These are phyloP conservation scores for Eupithecia tripunctaria DNA, from an alignment of 2,888 invertebrate genomes.

Conservation along the genomic window DNA sequence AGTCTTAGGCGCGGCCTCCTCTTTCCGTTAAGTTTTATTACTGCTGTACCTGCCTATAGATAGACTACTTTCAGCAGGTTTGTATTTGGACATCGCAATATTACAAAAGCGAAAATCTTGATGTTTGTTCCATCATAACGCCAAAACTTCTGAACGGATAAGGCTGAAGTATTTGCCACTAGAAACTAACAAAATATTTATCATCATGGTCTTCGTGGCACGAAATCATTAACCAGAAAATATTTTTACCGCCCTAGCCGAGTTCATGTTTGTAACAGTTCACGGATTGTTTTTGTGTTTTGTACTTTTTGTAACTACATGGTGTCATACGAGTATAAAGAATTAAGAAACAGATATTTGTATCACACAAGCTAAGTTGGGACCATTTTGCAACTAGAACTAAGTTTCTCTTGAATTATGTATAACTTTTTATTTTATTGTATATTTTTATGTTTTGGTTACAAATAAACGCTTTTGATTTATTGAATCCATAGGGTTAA, in stretches of 20 bases:
- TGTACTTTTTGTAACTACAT: background rate
- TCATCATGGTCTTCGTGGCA: background rate
- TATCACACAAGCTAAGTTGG: too few relatives aligned
- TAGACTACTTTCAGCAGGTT: background rate
- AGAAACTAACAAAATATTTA: background rate
- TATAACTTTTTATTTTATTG: too few relatives aligned
- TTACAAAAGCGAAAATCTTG: background rate
- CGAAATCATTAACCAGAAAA: background rate
- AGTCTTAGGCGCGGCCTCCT: background rate
- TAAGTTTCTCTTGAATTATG: too few relatives aligned
- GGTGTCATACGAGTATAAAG: background rate
- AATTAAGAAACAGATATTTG: background rate
- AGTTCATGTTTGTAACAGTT: background rate
- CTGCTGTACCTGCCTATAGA: background rate
- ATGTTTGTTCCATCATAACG: background rate
- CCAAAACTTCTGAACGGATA: background rate
- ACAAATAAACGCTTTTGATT: too few relatives aligned
- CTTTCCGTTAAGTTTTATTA: background rate
- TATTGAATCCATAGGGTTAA: background rate
- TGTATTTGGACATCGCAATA: too few relatives aligned
- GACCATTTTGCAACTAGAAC: too few relatives aligned
- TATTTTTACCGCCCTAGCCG: background rate
- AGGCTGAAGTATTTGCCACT: background rate
- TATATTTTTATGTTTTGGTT: too few relatives aligned
- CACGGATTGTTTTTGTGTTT: background rate